These are phyloP conservation scores for Bicyclus anynana DNA, from an alignment of 1,140 invertebrate species.

Conservation along the genomic window DNA sequence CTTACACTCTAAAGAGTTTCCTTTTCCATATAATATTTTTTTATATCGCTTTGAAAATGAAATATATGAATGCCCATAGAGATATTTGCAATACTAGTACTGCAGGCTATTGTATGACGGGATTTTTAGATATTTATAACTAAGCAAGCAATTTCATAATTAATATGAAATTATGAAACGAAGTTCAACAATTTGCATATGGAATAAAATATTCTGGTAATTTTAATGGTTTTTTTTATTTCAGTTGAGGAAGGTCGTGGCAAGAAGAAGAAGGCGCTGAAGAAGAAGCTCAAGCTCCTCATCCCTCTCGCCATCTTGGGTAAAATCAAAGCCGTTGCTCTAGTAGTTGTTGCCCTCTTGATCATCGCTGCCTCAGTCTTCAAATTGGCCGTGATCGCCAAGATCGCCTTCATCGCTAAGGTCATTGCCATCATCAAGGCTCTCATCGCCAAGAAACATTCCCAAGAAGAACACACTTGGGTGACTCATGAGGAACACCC, in stretches of 20 bases:
- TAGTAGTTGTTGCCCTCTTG: conserved; percentile 46
- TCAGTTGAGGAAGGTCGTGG: conserved; percentile 58
- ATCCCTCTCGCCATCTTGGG: conserved; percentile 56
- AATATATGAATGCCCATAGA: too few species aligned
- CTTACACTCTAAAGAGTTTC: too few species aligned
- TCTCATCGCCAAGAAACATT: conserved; percentile 82
- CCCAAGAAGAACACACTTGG: conserved; percentile 83
- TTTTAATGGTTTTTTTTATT: conserved; percentile 11
- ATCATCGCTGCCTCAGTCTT: conserved; percentile 63
- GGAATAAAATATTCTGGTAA: background rate
- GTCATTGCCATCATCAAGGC: conserved; percentile 56
- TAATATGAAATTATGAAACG: too few species aligned
- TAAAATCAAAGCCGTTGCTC: conserved; percentile 54
- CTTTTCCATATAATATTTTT: too few species aligned
- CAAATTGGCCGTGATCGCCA: conserved; percentile 59
- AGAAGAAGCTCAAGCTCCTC: conserved; percentile 65
- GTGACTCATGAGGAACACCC: conserved; percentile 78
- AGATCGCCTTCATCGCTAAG: conserved; percentile 66
- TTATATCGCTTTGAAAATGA: too few species aligned
- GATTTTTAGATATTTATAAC: too few species aligned
- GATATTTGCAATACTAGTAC: too few species aligned
- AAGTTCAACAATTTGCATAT: too few species aligned
- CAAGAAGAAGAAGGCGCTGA: conserved; percentile 66
- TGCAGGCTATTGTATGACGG: too few species aligned
- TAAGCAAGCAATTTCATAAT: too few species aligned